Conservation (phyloP, 2,113 vertebrate genomes). For the Percopsis transmontana region DNA sequence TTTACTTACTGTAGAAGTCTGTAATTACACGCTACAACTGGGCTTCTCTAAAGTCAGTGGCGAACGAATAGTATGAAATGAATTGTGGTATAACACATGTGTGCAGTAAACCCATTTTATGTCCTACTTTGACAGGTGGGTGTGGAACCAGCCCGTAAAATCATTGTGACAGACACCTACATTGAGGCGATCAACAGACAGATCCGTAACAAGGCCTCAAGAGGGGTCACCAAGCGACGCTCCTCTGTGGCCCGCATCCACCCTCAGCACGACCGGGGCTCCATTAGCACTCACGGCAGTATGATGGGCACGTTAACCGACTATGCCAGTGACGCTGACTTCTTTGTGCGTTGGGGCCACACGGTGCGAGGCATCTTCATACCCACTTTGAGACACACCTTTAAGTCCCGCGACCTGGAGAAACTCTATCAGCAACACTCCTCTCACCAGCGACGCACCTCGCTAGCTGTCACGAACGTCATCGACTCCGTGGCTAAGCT, state of each 20-base stretch:
- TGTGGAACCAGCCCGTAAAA: conserved; percentile 71
- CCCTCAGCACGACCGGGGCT: conserved; percentile 36
- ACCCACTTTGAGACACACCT: conserved; percentile 75
- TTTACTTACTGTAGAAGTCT: neutral
- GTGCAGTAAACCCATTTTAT: neutral
- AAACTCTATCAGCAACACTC: conserved; percentile 80
- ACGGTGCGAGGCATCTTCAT: conserved; percentile 66
- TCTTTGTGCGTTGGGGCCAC: conserved; percentile 73
- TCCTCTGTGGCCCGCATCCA: conserved; percentile 62
- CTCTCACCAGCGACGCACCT: conserved; percentile 74
- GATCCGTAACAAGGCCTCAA: conserved; percentile 71
- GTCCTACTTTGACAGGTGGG: conserved; percentile 49
- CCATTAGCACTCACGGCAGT: conserved; percentile 40
- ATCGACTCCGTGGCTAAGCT: conserved; percentile 76
- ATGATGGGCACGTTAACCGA: neutral
- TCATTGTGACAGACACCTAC: conserved; percentile 75
- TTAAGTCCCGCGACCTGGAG: conserved; percentile 76
- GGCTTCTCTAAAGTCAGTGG: no score
- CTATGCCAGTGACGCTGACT: conserved; percentile 72
- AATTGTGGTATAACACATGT: neutral
- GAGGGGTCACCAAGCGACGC: conserved; percentile 67
- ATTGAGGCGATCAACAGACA: conserved; percentile 78
- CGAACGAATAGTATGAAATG: neutral
- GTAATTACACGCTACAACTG: neutral
- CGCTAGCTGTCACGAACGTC: conserved; percentile 73